These are phyloP conservation scores for Synergus gifuensis DNA, from an alignment of 2,888 invertebrate genomes.

Conservation along the genomic window DNA sequence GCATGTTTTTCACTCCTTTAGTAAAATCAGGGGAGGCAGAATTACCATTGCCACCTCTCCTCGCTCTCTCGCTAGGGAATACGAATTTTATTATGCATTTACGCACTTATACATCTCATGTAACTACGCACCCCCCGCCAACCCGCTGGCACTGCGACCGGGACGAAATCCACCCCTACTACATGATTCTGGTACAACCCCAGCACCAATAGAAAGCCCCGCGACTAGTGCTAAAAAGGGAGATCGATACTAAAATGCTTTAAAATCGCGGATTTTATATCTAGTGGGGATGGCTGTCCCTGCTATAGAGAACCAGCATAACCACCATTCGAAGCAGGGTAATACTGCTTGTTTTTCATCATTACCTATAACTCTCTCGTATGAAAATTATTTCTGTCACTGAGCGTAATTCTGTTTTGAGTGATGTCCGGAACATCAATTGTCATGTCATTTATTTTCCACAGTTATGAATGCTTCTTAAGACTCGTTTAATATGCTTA, in stretches of 20 bases:
- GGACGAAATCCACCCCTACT: conserved; percentile 72
- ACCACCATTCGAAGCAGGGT: conserved; percentile 14
- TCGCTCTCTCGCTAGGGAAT: conserved; percentile 58
- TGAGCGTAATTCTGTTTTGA: conserved; percentile 4
- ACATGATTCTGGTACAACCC: conserved; percentile 69
- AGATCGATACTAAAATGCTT: conserved; percentile 84
- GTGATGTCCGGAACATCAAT: conserved; percentile 9
- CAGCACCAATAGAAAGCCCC: conserved; percentile 70
- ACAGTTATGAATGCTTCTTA: neutral
- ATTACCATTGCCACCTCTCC: conserved; percentile 48
- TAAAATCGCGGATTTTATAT: conserved; percentile 83
- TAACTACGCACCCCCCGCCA: conserved; percentile 70
- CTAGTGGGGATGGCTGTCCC: conserved; percentile 76
- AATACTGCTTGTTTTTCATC: conserved; percentile 36
- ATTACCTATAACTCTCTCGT: conserved; percentile 22
- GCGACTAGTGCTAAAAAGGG: conserved; percentile 81
- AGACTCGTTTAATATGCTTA: neutral
- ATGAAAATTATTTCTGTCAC: conserved; percentile 20
- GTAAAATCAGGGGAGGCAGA: conserved; percentile 65
- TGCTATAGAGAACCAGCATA: conserved; percentile 54
- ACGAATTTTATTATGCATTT: conserved; percentile 77
- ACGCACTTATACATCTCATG: conserved; percentile 76
- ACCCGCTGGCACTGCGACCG: conserved; percentile 54
- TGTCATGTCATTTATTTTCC: neutral
- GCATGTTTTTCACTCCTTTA: conserved; percentile 72